These are phyloP conservation scores for Phyllostomus hastatus DNA, from an alignment of 2,113 vertebrate species.

Conservation along the genomic window DNA sequence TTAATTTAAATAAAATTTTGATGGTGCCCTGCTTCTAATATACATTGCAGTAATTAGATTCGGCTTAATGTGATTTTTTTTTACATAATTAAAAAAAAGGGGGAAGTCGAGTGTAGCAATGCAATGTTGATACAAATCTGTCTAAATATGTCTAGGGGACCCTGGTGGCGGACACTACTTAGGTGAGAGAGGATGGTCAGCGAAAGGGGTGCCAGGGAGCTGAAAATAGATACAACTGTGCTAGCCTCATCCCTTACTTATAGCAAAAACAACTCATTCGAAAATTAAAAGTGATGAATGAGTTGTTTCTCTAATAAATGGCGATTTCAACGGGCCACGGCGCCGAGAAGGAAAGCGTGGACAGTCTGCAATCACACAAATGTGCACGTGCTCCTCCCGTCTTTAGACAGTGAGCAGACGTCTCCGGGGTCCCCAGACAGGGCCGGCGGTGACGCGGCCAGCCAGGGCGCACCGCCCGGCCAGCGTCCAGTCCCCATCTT, in stretches of 20 bases:
- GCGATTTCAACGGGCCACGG: rapidly evolving
- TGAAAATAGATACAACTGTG: rapidly evolving
- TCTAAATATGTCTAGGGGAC: conserved; percentile 73
- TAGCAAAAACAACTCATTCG: rapidly evolving
- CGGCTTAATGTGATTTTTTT: conserved; percentile 91
- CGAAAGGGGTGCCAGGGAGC: not conserved
- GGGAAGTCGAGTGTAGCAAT: conserved; percentile 86
- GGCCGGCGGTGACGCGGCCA: rapidly evolving
- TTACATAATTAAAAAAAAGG: conserved; percentile 90
- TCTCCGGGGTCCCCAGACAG: rapidly evolving
- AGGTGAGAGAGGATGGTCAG: conserved; percentile 66
- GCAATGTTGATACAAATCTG: conserved; percentile 85
- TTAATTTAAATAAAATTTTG: conserved; percentile 99
- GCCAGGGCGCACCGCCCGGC: rapidly evolving
- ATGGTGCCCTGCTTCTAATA: conserved; percentile 94
- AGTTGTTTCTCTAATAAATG: not conserved
- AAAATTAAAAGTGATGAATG: not conserved
- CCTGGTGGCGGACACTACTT: conserved; percentile 50
- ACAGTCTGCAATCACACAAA: rapidly evolving
- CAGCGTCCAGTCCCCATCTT: not conserved
- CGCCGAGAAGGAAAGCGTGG: rapidly evolving
- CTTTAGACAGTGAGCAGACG: rapidly evolving
- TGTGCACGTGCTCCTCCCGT: no score
- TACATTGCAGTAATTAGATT: conserved; percentile 95
- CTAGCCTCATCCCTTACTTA: rapidly evolving